Evolutionary conservation across 2,113 vertebrate genomes (phyloP).

Genomic region (Himantopus leucocephalus): DNA sequence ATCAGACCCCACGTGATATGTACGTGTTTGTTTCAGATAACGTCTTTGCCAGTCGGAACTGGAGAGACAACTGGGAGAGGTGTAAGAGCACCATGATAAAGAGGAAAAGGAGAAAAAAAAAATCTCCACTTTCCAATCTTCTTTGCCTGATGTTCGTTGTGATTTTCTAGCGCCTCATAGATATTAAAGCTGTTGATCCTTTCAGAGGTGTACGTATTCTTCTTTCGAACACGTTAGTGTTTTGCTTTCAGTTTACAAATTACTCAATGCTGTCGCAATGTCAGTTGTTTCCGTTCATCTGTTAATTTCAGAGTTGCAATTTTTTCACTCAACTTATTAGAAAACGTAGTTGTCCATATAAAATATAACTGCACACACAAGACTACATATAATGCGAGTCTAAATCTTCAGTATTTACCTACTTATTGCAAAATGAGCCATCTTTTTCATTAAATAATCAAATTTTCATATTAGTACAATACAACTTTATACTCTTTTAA

Average conservation of each 20-base stretch:
- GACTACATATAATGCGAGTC: constrained; percentile 77
- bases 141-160: constrained; percentile 16
- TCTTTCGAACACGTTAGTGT: constrained; percentile 62
- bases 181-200: constrained; percentile 76
- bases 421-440: constrained; percentile 85
- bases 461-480: constrained; percentile 83
- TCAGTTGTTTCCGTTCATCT: constrained; percentile 55
- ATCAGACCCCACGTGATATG: background rate
- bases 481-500: constrained; percentile 80
- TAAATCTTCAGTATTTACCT: constrained; percentile 82
- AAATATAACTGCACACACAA: constrained; percentile 79
- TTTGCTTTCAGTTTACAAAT: constrained; percentile 44
- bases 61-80: background rate
- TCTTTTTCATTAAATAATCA: constrained; percentile 84
- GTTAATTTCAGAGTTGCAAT: constrained; percentile 67
- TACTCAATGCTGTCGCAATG: constrained; percentile 32
- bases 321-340: constrained; percentile 65
- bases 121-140: background rate
- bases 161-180: constrained; percentile 46
- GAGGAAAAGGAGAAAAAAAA: background rate
- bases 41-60: background rate
- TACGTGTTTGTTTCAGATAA: background rate
- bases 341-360: constrained; percentile 75
- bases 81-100: background rate
- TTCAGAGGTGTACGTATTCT: constrained; percentile 39